Evolutionary conservation across 2,888 invertebrate genomes (phyloP).

Genomic region (Aradus depressus): DNA sequence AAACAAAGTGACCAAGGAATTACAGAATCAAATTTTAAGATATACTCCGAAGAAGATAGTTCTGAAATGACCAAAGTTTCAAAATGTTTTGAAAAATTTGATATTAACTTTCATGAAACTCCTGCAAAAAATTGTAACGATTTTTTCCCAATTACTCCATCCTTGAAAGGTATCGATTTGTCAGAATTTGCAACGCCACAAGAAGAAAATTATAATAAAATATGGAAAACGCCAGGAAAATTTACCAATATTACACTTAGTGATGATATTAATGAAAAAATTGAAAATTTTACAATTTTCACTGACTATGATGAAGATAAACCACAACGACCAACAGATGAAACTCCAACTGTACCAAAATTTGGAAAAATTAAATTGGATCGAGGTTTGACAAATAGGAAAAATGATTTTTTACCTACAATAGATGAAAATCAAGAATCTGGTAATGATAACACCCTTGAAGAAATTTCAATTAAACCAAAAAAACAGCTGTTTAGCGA

Average conservation of each 20-base stretch:
- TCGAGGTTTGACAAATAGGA: not conserved
- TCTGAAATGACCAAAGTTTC: not conserved
- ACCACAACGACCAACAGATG: no score
- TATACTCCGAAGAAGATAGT: not conserved
- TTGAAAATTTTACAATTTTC: conserved; percentile 2
- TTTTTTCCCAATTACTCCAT: conserved; percentile 7
- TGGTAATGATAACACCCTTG: not conserved
- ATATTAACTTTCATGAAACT: not conserved
- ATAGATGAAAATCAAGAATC: conserved; percentile 11
- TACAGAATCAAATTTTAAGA: no score
- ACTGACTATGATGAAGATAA: conserved; percentile 4
- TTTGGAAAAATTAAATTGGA: not conserved
- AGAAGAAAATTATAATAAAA: no score
- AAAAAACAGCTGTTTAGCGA: conserved; percentile 9
- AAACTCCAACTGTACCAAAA: not conserved
- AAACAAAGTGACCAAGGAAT: no score
- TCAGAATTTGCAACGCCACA: conserved; percentile 7
- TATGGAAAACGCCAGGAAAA: no score
- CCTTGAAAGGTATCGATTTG: conserved; percentile 3
- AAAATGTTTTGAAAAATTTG: not conserved
- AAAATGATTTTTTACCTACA: conserved; percentile 4
- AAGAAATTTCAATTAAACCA: not conserved
- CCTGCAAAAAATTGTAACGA: not conserved
- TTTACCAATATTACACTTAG: not conserved
- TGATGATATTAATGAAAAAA: not conserved